These are phyloP conservation scores for Lates japonicus DNA, from an alignment of 2,797 vertebrate genomes.

Conservation along the genomic window DNA sequence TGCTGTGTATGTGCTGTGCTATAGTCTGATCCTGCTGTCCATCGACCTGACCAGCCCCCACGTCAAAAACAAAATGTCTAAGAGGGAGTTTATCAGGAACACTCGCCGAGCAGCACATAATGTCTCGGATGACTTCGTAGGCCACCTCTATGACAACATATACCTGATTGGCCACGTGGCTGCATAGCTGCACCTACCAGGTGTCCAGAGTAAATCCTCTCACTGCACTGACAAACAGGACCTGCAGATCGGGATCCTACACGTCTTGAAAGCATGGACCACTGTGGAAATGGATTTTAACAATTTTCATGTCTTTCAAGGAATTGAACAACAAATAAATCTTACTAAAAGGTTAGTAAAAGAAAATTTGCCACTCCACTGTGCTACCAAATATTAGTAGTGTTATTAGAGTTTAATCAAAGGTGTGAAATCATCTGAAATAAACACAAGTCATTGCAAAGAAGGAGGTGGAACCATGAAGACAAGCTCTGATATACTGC, in stretches of 20 bases:
- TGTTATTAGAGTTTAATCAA: constrained; percentile 25
- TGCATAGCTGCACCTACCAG: constrained; percentile 83
- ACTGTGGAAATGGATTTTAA: constrained; percentile 28
- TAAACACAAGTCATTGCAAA: constrained; percentile 20
- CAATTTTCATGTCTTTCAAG: constrained; percentile 12
- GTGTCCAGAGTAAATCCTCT: constrained; percentile 11
- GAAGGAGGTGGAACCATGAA: constrained; percentile 41
- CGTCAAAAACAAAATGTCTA: constrained; percentile 99
- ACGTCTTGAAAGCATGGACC: constrained; percentile 16
- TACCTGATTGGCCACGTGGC: constrained; percentile 99
- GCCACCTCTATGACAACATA: constrained; percentile 99
- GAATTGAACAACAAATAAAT: constrained; percentile 13
- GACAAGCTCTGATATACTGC: constrained; percentile 59
- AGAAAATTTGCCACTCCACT: constrained; percentile 46
- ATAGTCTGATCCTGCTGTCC: constrained; percentile 98
- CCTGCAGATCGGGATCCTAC: constrained; percentile 49
- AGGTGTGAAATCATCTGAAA: constrained; percentile 11
- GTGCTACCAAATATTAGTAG: constrained; percentile 41
- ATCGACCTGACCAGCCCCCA: constrained; percentile 98
- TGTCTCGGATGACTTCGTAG: constrained; percentile 98
- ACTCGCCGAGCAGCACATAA: constrained; percentile 97
- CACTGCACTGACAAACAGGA: constrained; percentile 60
- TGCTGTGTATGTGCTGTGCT: constrained; percentile 98
- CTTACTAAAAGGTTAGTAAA: constrained; percentile 9
- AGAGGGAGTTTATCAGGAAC: constrained; percentile 99